Conservation (phyloP, 2,888 invertebrate species). For the Aphidoletes aphidimyza region DNA sequence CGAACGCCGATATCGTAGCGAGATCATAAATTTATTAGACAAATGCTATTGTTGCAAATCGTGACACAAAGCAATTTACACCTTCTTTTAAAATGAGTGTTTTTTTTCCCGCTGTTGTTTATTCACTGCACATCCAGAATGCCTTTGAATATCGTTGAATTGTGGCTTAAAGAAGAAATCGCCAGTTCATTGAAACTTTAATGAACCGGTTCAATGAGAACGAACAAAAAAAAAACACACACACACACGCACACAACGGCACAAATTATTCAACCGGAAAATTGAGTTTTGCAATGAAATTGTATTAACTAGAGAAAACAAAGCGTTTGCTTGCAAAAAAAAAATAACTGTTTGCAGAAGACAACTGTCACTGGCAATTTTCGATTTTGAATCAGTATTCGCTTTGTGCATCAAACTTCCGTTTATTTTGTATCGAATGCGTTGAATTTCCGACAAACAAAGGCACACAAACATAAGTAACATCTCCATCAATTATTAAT, state of each 20-base stretch:
- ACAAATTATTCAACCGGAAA: constrained; percentile 24
- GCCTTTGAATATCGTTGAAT: not conserved
- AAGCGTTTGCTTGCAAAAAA: too few species aligned
- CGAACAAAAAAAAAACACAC: not conserved
- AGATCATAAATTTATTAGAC: not conserved
- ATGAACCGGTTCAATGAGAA: not conserved
- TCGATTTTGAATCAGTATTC: constrained; percentile 4
- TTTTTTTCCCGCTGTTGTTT: not conserved
- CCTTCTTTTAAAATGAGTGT: not conserved
- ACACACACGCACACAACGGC: too few species aligned
- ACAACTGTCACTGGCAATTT: not conserved
- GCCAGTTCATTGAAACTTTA: not conserved
- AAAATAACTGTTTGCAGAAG: not conserved
- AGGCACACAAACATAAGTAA: not conserved
- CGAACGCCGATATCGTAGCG: not conserved
- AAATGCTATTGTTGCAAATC: constrained; percentile 10
- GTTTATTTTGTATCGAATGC: not conserved
- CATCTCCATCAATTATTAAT: constrained; percentile 37
- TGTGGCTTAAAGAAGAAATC: not conserved
- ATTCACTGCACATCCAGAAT: not conserved
- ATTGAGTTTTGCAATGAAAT: constrained; percentile 31
- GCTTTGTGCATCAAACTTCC: constrained; percentile 40
- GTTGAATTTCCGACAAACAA: not conserved
- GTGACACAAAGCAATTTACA: constrained; percentile 9
- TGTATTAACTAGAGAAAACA: too few species aligned